These are phyloP conservation scores for Aleadryas rufinucha DNA, from an alignment of 2,113 vertebrate species.

Conservation along the genomic window DNA sequence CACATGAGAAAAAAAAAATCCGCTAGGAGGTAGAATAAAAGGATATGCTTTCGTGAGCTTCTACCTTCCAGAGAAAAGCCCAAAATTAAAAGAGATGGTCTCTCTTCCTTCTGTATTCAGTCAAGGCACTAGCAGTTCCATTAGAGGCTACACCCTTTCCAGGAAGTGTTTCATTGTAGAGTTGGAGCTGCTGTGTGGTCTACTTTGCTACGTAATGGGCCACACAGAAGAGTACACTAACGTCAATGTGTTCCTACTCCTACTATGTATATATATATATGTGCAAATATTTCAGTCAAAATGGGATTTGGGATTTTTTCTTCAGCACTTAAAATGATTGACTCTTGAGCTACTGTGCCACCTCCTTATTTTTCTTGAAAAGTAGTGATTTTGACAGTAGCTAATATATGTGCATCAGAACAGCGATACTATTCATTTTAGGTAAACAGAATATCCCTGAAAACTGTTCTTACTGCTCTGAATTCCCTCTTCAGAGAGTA, in stretches of 20 bases:
- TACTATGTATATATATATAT: background rate
- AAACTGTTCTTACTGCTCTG: background rate
- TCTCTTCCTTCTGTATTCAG: background rate
- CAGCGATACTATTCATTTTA: background rate
- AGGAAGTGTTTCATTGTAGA: background rate
- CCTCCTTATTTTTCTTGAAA: constrained; percentile 9
- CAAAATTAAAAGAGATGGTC: background rate
- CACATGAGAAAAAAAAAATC: too few relatives aligned
- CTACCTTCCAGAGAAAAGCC: background rate
- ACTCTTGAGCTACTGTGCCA: background rate
- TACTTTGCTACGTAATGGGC: background rate
- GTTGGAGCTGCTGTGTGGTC: background rate
- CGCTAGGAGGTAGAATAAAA: background rate
- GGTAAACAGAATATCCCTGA: background rate
- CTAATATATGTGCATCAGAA: background rate
- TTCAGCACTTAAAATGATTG: background rate
- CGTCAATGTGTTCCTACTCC: background rate
- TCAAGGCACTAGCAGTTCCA: background rate
- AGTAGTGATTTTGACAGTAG: background rate
- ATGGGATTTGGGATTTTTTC: background rate
- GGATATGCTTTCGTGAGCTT: background rate
- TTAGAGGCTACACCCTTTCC: constrained; percentile 17
- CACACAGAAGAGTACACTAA: background rate
- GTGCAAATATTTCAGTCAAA: background rate
- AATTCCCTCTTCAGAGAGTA: constrained; percentile 25